phyloP scores from a whole-genome alignment of 2,888 invertebrate species.

The Bombylius major region DNA sequence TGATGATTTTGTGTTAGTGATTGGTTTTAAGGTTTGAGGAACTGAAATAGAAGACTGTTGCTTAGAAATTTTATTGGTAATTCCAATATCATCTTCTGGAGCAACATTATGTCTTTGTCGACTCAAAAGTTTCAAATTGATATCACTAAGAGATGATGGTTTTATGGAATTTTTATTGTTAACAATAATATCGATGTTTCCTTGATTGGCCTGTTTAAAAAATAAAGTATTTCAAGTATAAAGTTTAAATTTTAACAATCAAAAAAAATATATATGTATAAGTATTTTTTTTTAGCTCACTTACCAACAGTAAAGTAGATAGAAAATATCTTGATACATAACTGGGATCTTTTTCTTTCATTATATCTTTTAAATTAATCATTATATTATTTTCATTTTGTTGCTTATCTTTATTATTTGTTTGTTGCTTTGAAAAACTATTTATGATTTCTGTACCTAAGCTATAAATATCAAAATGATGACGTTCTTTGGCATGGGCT shows the following conservation, averaged over 20 bases:
- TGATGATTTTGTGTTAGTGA: not conserved
- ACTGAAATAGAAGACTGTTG: no score
- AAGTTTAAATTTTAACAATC: not conserved
- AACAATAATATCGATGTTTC: slow-evolving; percentile 3
- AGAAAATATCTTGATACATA: slow-evolving; percentile 26
- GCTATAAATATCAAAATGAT: slow-evolving; percentile 30
- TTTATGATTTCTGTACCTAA: slow-evolving; percentile 28
- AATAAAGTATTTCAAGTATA: not conserved
- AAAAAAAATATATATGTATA: not conserved
- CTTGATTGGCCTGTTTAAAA: slow-evolving; percentile 4
- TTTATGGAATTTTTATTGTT: not conserved
- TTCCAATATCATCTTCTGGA: slow-evolving; percentile 29
- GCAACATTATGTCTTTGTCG: slow-evolving; percentile 23
- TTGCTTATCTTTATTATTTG: not conserved
- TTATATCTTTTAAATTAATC: slow-evolving; percentile 23
- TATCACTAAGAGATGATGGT: slow-evolving; percentile 19
- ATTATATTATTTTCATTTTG: not conserved
- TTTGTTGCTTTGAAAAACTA: slow-evolving; percentile 11
- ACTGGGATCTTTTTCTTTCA: slow-evolving; percentile 24
- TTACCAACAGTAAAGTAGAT: slow-evolving; percentile 27
- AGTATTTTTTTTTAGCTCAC: not conserved
- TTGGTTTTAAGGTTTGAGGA: not conserved
- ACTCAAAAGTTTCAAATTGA: slow-evolving; percentile 21
- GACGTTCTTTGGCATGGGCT: slow-evolving; percentile 26
- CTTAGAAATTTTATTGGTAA: not conserved